Evolutionary conservation across 1,140 invertebrate genomes (phyloP), one percentile per base, ranked within the genome.

Genomic region (Zelostemma sp.): DNA sequence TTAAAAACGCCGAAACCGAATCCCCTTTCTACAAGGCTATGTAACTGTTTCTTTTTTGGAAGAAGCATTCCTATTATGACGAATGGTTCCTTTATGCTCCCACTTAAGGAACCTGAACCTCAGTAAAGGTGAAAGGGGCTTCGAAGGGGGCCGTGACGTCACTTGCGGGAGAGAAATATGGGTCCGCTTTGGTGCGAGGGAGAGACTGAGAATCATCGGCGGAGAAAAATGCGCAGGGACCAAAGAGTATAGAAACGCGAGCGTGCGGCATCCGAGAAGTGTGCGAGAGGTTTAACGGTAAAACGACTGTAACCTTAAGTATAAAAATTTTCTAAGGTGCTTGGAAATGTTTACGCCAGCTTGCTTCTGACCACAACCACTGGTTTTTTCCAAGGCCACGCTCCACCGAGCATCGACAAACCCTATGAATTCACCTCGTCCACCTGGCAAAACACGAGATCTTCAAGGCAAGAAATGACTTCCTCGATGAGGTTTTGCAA

Each of bases 261-360:
- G 75, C 72, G 72, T 8, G 21, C 54, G 67, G 61, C 62, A 50
- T 59, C 57, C 43, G 33, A 64, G 57, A 65, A 61, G 47, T 69
- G 59, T 54, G 62, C 25, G 67, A 70, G 66, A 73, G 70, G 68
- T 62, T 75, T 80, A 82, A 82, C 80, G 80, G 80, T 82, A 82
- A 80, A 80, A 61, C 63, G 65, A 68, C 67, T 75, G 78, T 80
- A 82, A 80, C 74, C 75, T 82, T n/a, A n/a, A n/a, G n/a, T 81
- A 82, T 77, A 75, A 74, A 62, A 58, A 51, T 58, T 50, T 73
- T 40, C 59, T 58, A 67, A 64, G 54, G 33, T 48, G 59, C 54
- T 56, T 60, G 65, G 68, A 14, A 41, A 54, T 50, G 51, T 19
- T 11, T 1, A 31, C 46, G 60, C 43, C 28, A 51, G 55, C 51